Evolutionary conservation across 2,888 invertebrate species (phyloP), one percentile per base, ranked within the genome.

Genomic region (Dione vanillae): DNA sequence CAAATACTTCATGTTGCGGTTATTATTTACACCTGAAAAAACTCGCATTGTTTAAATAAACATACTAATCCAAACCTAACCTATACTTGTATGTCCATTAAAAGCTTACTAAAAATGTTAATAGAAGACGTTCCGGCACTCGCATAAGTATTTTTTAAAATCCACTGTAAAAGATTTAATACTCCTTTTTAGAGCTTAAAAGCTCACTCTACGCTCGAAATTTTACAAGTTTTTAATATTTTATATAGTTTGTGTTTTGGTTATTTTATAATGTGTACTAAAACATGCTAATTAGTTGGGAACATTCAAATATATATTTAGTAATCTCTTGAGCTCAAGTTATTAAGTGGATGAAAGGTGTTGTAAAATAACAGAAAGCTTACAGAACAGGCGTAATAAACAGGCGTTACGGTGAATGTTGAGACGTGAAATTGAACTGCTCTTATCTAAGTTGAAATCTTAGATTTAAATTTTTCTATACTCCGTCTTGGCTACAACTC

Each of bases 1-100:
- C 68, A 68, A 35, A 19, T 35, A 19, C 52, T 43, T 68, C 51
- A 62, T 61, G 20, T 43, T 35, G 40, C 20, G 20, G 68, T 45
- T 52, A 37, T 19, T 37, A 37, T 67, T 59, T 61, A 67, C 51
- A 61, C 67, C 61, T 67, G 61, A 52, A 61, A 61, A 9, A 56
- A 41, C 56, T 62, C 19, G 3, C 12, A 37, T 37, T 37, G 16
- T 47, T 49, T 37, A 9, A 16, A 20, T 47, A 27, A 10, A 35
- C 11, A 11, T 5, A 3, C 27, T 27, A 9, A 47, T 5, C 1
- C 9, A 47, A 35, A 35, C 8, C 7, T 40, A 11, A 19, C 37
- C 16, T 35, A n/a, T 16, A 16, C 16, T 5, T 6, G 19, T 54
- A 16, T 37, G 16, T 1, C 16, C 12, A 37, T 16, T 16, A 6